Evolutionary conservation across 2,113 vertebrate genomes (phyloP).

Genomic region (Gallinago paraguaiae): DNA sequence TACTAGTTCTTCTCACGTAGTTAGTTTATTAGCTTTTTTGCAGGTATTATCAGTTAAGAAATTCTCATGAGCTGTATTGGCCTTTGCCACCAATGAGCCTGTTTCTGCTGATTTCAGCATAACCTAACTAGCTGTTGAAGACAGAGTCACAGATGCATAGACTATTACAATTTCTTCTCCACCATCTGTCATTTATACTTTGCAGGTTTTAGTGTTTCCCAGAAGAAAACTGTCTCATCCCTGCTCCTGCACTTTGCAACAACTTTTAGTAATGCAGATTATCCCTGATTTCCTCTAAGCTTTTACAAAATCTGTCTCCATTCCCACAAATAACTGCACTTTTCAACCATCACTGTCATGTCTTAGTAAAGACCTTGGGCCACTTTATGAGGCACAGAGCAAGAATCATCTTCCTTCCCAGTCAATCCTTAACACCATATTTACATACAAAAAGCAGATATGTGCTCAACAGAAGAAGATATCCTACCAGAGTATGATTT

Average conservation of each 20-base stretch:
- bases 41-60: not conserved
- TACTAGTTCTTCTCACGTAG: not conserved
- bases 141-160: not conserved
- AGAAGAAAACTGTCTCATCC: not conserved
- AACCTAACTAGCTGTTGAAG: not conserved
- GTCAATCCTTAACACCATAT: not conserved
- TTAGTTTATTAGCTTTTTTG: not conserved
- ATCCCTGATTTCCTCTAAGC: not conserved
- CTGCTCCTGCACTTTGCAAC: not conserved
- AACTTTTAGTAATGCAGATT: not conserved
- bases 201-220: not conserved
- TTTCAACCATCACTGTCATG: not conserved
- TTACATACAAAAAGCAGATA: not conserved
- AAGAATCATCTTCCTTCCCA: not conserved
- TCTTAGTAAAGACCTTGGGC: not conserved
- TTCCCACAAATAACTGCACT: not conserved
- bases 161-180: not conserved
- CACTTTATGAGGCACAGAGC: not conserved
- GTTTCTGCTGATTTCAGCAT: not conserved
- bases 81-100: not conserved
- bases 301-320: not conserved
- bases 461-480: not conserved
- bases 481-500: not conserved
- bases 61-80: not conserved
- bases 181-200: not conserved